A percentile compares a stretch with the other conserved stretches of the same genome.
These are phyloP conservation scores for Thalpophila matura DNA, from an alignment of 2,888 invertebrate species.

Conservation along the genomic window DNA sequence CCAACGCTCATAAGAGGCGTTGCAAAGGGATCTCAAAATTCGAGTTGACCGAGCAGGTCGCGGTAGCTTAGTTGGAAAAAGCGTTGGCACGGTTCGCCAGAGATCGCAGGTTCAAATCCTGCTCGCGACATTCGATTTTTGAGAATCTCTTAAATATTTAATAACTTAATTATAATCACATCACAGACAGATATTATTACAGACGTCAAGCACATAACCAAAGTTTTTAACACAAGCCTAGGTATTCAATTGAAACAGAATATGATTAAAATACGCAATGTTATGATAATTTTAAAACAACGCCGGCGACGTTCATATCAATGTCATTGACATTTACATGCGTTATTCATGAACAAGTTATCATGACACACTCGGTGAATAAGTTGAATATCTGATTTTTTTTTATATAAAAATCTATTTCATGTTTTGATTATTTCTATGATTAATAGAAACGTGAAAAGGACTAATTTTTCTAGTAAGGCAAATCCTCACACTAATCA, in stretches of 20 bases:
- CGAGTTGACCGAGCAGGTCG: too few species aligned
- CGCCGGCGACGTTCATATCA: slow-evolving; percentile 46
- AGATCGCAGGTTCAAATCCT: too few species aligned
- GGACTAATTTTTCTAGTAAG: background rate
- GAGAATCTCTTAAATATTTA: too few species aligned
- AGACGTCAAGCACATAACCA: background rate
- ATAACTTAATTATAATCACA: too few species aligned
- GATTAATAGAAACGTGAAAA: background rate
- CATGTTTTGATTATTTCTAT: slow-evolving; percentile 23
- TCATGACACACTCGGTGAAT: slow-evolving; percentile 33
- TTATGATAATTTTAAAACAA: slow-evolving; percentile 58
- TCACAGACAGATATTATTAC: background rate
- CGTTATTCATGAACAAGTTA: slow-evolving; percentile 56
- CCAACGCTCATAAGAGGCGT: too few species aligned
- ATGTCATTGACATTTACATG: slow-evolving; percentile 59
- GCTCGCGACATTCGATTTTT: too few species aligned
- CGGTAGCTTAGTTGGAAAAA: too few species aligned
- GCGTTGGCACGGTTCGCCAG: too few species aligned
- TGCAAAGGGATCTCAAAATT: too few species aligned
- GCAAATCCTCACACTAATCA: too few species aligned
- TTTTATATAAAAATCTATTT: slow-evolving; percentile 13
- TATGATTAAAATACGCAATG: slow-evolving; percentile 57
- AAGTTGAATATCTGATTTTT: slow-evolving; percentile 29
- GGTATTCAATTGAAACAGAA: slow-evolving; percentile 50
- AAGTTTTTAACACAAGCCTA: slow-evolving; percentile 8